These are phyloP conservation scores for Diogma glabrata DNA, from an alignment of 2,888 invertebrate species.

Conservation along the genomic window DNA sequence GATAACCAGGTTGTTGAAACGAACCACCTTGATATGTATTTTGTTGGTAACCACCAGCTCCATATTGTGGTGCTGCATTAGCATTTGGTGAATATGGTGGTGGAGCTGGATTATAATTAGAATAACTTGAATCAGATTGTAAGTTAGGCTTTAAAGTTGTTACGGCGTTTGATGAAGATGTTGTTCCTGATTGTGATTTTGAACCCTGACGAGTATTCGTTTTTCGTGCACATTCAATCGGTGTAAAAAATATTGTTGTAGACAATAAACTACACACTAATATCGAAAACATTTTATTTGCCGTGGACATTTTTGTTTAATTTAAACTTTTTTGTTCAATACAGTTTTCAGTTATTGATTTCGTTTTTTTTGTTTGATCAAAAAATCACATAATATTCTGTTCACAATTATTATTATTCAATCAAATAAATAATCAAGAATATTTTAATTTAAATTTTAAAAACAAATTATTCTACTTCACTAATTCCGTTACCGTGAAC, in stretches of 20 bases:
- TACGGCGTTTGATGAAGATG: background rate
- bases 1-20: background rate
- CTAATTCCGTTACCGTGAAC: no score
- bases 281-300: constrained; percentile 1
- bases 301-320: background rate
- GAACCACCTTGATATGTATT: constrained; percentile 2
- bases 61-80: background rate
- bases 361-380: no score
- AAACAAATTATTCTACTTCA: no score
- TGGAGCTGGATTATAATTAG: background rate
- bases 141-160: constrained; percentile 3
- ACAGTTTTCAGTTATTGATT: no score
- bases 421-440: no score
- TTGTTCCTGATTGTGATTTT: no score
- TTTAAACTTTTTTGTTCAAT: no score
- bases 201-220: constrained; percentile 2
- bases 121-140: constrained; percentile 5
- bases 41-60: no score
- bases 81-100: background rate
- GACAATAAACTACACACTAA: background rate
- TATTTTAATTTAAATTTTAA: no score
- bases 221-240: constrained; percentile 6
- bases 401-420: no score
- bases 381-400: no score
- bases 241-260: background rate